phyloP scores from a whole-genome alignment of 2,797 vertebrate species.

The Malacoraja senta region DNA sequence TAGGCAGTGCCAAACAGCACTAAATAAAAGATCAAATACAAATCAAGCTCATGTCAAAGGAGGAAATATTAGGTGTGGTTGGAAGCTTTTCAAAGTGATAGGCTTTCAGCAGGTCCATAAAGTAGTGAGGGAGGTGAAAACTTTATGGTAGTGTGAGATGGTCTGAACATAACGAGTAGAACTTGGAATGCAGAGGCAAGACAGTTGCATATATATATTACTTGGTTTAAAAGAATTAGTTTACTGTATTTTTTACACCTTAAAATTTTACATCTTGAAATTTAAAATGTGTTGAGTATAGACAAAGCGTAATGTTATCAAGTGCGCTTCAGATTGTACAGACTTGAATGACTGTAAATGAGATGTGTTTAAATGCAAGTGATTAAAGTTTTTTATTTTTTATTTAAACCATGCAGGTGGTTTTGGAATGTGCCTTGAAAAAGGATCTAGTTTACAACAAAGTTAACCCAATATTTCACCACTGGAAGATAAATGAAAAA shows the following conservation, averaged over 20 bases:
- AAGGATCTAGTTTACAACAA: constrained; percentile 95
- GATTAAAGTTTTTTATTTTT: not conserved
- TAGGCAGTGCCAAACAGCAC: not conserved
- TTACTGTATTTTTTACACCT: not conserved
- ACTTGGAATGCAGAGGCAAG: too few species aligned
- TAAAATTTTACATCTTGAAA: not conserved
- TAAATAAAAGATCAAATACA: not conserved
- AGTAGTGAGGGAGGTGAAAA: not conserved
- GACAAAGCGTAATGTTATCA: not conserved
- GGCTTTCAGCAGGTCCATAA: not conserved
- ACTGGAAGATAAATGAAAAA: constrained; percentile 96
- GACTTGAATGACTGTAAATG: not conserved
- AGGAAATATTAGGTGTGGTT: not conserved
- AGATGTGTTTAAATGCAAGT: not conserved
- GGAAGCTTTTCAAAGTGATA: not conserved
- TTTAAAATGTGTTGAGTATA: not conserved
- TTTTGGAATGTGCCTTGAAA: constrained; percentile 92
- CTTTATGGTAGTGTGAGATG: not conserved
- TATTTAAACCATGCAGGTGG: constrained; percentile 64
- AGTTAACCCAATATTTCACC: constrained; percentile 97
- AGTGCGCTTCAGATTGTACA: too few species aligned
- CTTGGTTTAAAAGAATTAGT: not conserved
- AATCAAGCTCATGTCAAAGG: not conserved
- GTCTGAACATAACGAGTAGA: not conserved
- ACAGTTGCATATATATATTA: too few species aligned